Base-by-base conservation (phyloP, 2,888 invertebrate genomes). In the Drepanosiphum platanoidis region DNA sequence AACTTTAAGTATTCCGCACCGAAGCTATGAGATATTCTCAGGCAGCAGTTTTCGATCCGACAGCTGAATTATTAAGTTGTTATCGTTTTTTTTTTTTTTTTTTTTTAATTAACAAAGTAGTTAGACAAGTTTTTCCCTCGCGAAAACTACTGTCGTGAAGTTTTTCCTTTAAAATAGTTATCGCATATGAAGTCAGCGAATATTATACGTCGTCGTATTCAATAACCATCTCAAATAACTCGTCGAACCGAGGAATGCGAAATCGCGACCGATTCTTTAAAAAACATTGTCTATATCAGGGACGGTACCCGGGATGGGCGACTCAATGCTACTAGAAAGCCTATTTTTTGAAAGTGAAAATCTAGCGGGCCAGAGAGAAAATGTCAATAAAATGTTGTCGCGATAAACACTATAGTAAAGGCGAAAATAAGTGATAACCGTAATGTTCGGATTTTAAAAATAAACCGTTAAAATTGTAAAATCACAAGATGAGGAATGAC, bases 91-190 rank as follows among this genome's bases (percentile, higher is more conserved):
- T n/a, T 34, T 46, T 46, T 46, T 46, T 46, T 46, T 46, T 46
- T 46, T 78, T 74, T 72, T 74, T 42, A 82, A 64, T 72, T 72
- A 82, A 75, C 42, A 11, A 74, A 58, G 72, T 61, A 58, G 72
- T 61, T 32, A 32, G 32, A 30, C 61, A 61, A 82, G 46, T 74
- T 83, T 74, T 66, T 30, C 13, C 27, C 18, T 66, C n/a, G 34
- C 39, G 3, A 46, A 36, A 22, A 58, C 58, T 27, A 82, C 32
- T 72, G 72, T 72, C 32, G 32, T 30, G n/a, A 82, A 75, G 66
- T 74, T 83, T 74, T 75, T 66, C 18, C 61, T 61, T 36, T 61
- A 70, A 52, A 66, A 46, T 68, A 68, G 46, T 58, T 36, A 58
- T 70, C 36, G 30, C 27, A 36, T 52, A 34, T 80, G 52, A 42